A percentile compares a stretch with the other conserved stretches of the same genome.
Evolutionary conservation across 2,113 vertebrate species (phyloP).

Genomic region (Hyperopisus bebe): DNA sequence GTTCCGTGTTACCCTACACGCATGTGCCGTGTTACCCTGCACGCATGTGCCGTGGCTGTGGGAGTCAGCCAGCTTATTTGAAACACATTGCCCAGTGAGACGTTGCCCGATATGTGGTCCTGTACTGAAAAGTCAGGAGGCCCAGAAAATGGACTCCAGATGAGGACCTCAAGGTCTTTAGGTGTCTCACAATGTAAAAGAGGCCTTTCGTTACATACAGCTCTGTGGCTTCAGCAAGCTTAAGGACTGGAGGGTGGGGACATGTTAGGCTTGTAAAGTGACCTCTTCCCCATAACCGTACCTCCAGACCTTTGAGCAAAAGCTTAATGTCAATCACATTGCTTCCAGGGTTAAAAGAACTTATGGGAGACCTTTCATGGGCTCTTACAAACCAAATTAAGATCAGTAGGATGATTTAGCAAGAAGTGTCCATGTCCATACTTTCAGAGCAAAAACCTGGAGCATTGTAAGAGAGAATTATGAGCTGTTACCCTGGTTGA

Average conservation of each 20-base stretch:
- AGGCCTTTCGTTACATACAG: not conserved
- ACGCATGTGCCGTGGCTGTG: not conserved
- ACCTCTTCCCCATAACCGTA: not conserved
- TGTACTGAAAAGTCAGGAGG: not conserved
- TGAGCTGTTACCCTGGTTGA: slow-evolving; percentile 12
- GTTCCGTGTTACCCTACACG: not conserved
- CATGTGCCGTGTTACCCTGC: not conserved
- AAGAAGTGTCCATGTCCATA: not conserved
- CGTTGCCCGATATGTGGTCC: not conserved
- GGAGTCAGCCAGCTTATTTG: not conserved
- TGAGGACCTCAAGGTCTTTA: not conserved
- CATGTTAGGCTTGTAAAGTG: not conserved
- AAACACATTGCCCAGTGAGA: slow-evolving; percentile 1
- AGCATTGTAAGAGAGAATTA: not conserved
- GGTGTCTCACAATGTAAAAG: not conserved
- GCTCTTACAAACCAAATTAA: not conserved
- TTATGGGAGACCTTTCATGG: not conserved
- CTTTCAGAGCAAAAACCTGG: not conserved
- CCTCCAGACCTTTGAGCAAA: not conserved
- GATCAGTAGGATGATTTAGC: not conserved
- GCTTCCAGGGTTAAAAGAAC: not conserved
- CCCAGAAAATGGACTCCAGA: slow-evolving; percentile 17
- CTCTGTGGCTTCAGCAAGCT: not conserved
- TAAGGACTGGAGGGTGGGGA: not conserved
- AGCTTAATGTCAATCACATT: not conserved